These are phyloP conservation scores for Alexandromys fortis DNA, from an alignment of 2,113 vertebrate genomes.

Conservation along the genomic window DNA sequence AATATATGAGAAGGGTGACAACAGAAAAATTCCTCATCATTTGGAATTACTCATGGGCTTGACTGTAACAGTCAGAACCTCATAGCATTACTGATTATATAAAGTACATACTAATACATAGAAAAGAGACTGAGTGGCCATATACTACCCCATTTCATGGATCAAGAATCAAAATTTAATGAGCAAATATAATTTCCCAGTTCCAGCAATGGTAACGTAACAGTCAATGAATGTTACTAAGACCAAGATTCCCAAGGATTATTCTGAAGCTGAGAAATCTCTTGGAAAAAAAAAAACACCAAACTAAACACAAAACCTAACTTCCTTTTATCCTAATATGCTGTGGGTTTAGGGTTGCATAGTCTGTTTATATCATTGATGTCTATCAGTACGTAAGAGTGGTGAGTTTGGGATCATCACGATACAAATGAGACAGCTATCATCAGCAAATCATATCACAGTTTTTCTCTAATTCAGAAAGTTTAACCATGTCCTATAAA, in stretches of 20 bases:
- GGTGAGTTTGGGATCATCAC: not conserved
- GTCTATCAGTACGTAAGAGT: not conserved
- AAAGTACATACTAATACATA: not conserved
- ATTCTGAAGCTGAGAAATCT: not conserved
- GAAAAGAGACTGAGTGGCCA: not conserved
- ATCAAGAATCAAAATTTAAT: constrained; percentile 14
- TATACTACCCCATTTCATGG: not conserved
- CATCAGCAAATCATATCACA: not conserved
- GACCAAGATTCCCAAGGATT: not conserved
- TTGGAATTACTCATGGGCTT: constrained; percentile 32
- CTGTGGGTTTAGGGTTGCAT: not conserved
- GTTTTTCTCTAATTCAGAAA: not conserved
- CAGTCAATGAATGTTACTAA: not conserved
- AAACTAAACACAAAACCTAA: not conserved
- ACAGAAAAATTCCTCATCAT: not conserved
- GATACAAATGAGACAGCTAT: not conserved
- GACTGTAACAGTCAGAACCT: not conserved
- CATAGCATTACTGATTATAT: not conserved
- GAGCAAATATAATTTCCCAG: not conserved
- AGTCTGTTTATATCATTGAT: not conserved
- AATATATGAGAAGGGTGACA: not conserved
- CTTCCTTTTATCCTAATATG: not conserved
- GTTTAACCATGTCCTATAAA: not conserved
- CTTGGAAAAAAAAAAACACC: not conserved
- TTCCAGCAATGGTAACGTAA: not conserved